Evolutionary conservation across 1,140 invertebrate species (phyloP).

Genomic region (Oryzaephilus surinamensis): DNA sequence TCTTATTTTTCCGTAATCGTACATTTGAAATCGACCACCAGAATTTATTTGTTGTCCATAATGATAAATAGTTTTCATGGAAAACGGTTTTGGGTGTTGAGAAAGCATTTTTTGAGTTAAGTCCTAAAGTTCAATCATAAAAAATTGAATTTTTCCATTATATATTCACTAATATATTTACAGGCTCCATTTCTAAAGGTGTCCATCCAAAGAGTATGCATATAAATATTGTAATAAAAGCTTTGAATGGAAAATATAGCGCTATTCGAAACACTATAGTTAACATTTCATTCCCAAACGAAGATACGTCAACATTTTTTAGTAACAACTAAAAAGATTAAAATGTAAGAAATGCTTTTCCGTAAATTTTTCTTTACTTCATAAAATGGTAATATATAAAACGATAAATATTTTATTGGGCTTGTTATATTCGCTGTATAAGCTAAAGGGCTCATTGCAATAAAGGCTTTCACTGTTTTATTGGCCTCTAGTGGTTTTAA

Average conservation of each 20-base stretch:
- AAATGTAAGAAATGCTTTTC: neutral
- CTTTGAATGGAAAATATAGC: neutral
- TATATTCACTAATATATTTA: neutral
- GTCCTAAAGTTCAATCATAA: neutral
- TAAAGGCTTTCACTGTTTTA: neutral
- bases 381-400: neutral
- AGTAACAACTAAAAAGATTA: neutral
- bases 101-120: neutral
- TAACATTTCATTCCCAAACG: neutral
- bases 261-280: neutral
- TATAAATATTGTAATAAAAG: neutral
- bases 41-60: neutral
- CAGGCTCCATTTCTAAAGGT: neutral
- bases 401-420: too few relatives aligned
- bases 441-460: too few relatives aligned
- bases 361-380: too few relatives aligned
- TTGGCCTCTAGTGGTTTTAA: neutral
- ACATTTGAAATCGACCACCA: constrained; percentile 1
- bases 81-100: neutral
- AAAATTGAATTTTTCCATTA: neutral
- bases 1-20: neutral
- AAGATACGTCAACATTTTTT: neutral
- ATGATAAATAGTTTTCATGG: neutral
- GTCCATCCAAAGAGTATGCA: constrained; percentile 1
- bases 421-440: too few relatives aligned